phyloP scores from a whole-genome alignment of 2,888 invertebrate species.

The Mesorhabditis spiculigera region DNA sequence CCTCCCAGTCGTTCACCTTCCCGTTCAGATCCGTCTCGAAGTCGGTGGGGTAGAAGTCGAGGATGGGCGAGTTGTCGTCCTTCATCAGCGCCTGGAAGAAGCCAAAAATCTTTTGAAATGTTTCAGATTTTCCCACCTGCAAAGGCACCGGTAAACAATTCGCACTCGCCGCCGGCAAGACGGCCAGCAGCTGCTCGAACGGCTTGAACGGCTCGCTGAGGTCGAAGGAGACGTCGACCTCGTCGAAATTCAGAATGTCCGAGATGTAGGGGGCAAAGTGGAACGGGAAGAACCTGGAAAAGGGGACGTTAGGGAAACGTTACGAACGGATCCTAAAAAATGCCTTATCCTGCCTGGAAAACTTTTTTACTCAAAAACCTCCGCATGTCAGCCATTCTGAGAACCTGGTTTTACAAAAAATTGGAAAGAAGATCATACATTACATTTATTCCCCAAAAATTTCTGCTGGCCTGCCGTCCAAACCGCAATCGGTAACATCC shows the following conservation, averaged over 20 bases:
- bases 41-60: constrained; percentile 82
- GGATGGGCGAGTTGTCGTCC: constrained; percentile 74
- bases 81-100: constrained; percentile 69
- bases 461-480: no score
- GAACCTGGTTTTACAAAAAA: no score
- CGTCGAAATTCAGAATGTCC: constrained; percentile 76
- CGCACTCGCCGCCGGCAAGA: constrained; percentile 81
- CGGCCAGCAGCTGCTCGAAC: constrained; percentile 84
- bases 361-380: no score
- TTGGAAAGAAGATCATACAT: no score
- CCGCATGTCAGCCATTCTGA: no score
- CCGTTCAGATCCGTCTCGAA: constrained; percentile 93
- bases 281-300: constrained; percentile 74
- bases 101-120: neutral
- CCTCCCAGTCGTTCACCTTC: constrained; percentile 93
- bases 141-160: constrained; percentile 75
- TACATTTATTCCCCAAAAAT: no score
- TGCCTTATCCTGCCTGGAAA: no score
- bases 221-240: constrained; percentile 77
- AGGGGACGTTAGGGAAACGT: no score
- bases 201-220: constrained; percentile 83
- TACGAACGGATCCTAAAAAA: no score
- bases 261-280: constrained; percentile 96
- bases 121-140: constrained; percentile 63
- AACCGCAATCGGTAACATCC: no score